Evolutionary conservation across 1,140 invertebrate species (phyloP).

Genomic region (Dendrolimus punctatus): DNA sequence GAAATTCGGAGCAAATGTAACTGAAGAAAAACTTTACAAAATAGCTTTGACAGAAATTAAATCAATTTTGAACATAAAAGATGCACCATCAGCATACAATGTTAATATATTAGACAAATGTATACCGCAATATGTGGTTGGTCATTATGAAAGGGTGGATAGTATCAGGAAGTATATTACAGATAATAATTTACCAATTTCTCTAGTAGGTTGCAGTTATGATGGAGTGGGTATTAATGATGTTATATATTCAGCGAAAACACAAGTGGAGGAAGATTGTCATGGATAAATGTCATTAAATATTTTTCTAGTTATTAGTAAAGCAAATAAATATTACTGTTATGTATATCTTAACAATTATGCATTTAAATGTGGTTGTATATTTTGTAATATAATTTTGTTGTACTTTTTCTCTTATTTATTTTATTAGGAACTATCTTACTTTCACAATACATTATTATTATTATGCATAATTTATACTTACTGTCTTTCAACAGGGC

Average conservation of each 20-base stretch:
- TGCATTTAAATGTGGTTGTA: too few relatives aligned
- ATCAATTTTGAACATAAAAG: slow-evolving; percentile 82
- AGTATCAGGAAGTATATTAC: slow-evolving; percentile 80
- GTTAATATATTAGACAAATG: slow-evolving; percentile 85
- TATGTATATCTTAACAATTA: too few relatives aligned
- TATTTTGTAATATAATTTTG: too few relatives aligned
- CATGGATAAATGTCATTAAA: slow-evolving; percentile 3
- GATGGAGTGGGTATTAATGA: slow-evolving; percentile 94
- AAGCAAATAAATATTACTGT: too few relatives aligned
- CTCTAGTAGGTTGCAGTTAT: slow-evolving; percentile 90
- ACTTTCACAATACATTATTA: too few relatives aligned
- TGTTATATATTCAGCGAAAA: slow-evolving; percentile 88
- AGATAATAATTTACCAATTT: slow-evolving; percentile 81
- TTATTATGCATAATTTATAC: too few relatives aligned
- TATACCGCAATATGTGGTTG: slow-evolving; percentile 94
- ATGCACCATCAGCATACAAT: slow-evolving; percentile 76
- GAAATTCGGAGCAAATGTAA: slow-evolving; percentile 79
- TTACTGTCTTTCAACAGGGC: too few relatives aligned
- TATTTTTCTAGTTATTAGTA: too few relatives aligned
- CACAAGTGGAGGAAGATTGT: slow-evolving; percentile 72
- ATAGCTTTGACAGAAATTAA: slow-evolving; percentile 79
- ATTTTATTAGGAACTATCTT: too few relatives aligned
- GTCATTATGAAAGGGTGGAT: slow-evolving; percentile 83
- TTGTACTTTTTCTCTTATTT: too few relatives aligned
- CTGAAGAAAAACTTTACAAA: slow-evolving; percentile 75